These are phyloP conservation scores for Pollenia labialis DNA, from an alignment of 2,888 invertebrate genomes.

Conservation along the genomic window DNA sequence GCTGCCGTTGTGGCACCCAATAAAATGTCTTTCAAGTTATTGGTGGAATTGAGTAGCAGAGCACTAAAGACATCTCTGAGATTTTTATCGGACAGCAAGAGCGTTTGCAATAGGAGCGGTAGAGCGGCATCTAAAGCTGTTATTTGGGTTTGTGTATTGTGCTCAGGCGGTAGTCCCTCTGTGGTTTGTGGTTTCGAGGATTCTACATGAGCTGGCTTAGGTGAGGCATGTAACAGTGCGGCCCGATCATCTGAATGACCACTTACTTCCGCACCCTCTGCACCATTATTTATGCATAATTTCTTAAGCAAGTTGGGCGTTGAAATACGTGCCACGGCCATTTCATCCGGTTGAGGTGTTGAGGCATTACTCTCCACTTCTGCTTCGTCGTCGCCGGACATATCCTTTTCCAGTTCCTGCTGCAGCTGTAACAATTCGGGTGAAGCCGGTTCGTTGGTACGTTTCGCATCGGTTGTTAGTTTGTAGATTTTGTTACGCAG, in stretches of 20 bases:
- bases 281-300: slow-evolving; percentile 77
- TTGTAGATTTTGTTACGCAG: slow-evolving; percentile 98
- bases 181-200: slow-evolving; percentile 68
- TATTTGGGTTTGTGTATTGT: slow-evolving; percentile 75
- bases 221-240: slow-evolving; percentile 73
- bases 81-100: slow-evolving; percentile 81
- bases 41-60: slow-evolving; percentile 79
- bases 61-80: slow-evolving; percentile 81
- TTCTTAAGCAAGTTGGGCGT: slow-evolving; percentile 78
- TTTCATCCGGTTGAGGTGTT: slow-evolving; percentile 79
- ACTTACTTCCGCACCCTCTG: slow-evolving; percentile 74
- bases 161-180: slow-evolving; percentile 46
- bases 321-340: slow-evolving; percentile 76
- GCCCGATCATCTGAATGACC: slow-evolving; percentile 45
- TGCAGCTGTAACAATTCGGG: slow-evolving; percentile 76
- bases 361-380: slow-evolving; percentile 85
- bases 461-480: slow-evolving; percentile 87
- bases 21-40: slow-evolving; percentile 75
- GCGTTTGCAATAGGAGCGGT: slow-evolving; percentile 81
- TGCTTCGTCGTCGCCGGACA: slow-evolving; percentile 85
- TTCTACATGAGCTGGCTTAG: slow-evolving; percentile 68
- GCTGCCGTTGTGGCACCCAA: slow-evolving; percentile 72
- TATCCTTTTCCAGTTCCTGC: slow-evolving; percentile 82
- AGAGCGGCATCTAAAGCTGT: slow-evolving; percentile 79
- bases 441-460: slow-evolving; percentile 83